Conservation (phyloP, 2,888 invertebrate genomes). For the Sabatieria punctata region DNA sequence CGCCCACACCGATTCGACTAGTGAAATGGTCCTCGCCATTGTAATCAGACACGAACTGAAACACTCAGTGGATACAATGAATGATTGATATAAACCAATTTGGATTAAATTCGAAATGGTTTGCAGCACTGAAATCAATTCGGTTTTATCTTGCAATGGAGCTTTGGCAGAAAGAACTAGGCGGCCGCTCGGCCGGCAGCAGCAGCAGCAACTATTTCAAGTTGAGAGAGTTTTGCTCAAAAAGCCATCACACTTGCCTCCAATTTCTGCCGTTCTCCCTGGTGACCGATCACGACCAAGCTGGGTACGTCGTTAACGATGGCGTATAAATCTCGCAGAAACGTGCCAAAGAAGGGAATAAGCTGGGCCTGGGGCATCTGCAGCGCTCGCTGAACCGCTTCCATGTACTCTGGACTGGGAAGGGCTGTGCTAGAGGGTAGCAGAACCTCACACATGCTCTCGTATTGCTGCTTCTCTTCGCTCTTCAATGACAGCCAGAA, state of each 20-base stretch:
- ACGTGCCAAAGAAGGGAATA: slow-evolving; percentile 80
- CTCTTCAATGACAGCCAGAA: slow-evolving; percentile 63
- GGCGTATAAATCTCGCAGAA: slow-evolving; percentile 61
- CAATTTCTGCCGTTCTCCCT: slow-evolving; percentile 24
- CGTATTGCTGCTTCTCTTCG: slow-evolving; percentile 25
- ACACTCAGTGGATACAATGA: slow-evolving; percentile 27
- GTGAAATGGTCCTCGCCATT: slow-evolving; percentile 61
- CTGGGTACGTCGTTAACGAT: slow-evolving; percentile 45
- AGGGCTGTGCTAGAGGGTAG: slow-evolving; percentile 30
- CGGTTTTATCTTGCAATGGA: too few species aligned
- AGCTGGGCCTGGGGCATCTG: slow-evolving; percentile 59
- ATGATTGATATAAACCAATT: too few species aligned
- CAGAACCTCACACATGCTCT: slow-evolving; percentile 47
- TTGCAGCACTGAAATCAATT: too few species aligned
- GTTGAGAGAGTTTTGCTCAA: too few species aligned
- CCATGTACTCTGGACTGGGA: slow-evolving; percentile 57
- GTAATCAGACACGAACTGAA: slow-evolving; percentile 62
- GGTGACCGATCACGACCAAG: slow-evolving; percentile 43
- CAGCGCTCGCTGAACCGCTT: slow-evolving; percentile 61
- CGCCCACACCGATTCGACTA: slow-evolving; percentile 63
- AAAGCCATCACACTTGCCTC: too few species aligned
- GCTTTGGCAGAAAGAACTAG: too few species aligned
- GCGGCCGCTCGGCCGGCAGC: too few species aligned
- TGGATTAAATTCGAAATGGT: too few species aligned
- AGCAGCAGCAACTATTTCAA: too few species aligned